Conservation (phyloP, 2,113 vertebrate species). For the Atlantisia rogersi region DNA sequence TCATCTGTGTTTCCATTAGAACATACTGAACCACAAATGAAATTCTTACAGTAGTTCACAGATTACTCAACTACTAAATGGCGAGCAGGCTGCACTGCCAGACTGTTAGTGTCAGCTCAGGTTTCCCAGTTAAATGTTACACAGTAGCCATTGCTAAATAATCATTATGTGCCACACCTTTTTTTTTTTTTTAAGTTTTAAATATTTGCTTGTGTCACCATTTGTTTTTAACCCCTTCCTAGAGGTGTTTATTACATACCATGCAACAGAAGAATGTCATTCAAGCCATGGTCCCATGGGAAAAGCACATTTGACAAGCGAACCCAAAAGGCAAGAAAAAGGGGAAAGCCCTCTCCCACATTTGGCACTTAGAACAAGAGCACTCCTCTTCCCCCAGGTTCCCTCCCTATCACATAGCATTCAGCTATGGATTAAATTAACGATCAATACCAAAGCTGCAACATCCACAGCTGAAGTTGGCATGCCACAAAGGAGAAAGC, state of each 20-base stretch:
- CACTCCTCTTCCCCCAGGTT: not conserved
- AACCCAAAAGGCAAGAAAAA: not conserved
- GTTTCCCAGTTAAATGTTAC: slow-evolving; percentile 34
- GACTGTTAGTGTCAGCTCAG: not conserved
- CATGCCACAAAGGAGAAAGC: not conserved
- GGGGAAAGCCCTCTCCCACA: not conserved
- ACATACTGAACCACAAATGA: slow-evolving; percentile 57
- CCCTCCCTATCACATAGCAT: not conserved
- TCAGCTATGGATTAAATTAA: not conserved
- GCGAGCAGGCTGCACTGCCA: not conserved
- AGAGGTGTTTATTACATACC: not conserved
- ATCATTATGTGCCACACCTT: slow-evolving; percentile 18
- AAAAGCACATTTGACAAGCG: not conserved
- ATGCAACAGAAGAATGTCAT: not conserved
- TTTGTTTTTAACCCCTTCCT: not conserved
- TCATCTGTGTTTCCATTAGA: slow-evolving; percentile 38
- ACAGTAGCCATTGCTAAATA: slow-evolving; percentile 33
- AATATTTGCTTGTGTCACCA: not conserved
- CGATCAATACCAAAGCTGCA: not conserved
- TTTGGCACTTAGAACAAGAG: not conserved
- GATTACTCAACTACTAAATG: slow-evolving; percentile 52
- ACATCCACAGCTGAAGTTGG: not conserved
- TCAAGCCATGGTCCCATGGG: fast-evolving
- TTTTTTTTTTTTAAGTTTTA: not conserved
- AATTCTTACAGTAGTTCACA: slow-evolving; percentile 56